Conservation (phyloP, 2,113 vertebrate genomes). For the Neotoma lepida region DNA sequence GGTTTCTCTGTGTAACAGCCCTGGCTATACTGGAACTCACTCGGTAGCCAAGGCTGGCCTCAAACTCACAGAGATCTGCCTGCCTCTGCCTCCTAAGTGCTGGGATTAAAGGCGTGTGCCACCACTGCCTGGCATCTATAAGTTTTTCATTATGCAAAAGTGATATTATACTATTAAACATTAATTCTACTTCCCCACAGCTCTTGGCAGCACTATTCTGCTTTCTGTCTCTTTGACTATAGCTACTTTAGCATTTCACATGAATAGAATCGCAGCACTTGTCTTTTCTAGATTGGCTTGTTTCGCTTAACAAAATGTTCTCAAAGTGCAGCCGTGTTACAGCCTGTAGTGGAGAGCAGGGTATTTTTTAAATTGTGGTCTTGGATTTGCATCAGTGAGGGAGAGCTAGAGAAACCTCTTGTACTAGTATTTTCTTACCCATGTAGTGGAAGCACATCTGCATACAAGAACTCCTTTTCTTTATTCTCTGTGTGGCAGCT, state of each 20-base stretch:
- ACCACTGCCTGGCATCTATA: neutral
- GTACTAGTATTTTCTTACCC: neutral
- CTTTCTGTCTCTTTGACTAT: conserved; percentile 28
- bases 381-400: conserved; percentile 16
- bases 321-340: neutral
- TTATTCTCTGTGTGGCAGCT: conserved; percentile 1
- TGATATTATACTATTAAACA: conserved; percentile 32
- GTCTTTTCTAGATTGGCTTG: conserved; percentile 16
- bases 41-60: neutral
- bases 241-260: neutral
- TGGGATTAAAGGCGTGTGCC: neutral
- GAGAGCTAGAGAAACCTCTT: neutral
- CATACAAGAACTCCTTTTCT: conserved; percentile 14
- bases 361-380: conserved; percentile 13
- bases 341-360: neutral
- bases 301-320: conserved; percentile 40
- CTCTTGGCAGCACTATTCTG: conserved; percentile 33
- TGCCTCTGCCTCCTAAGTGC: neutral
- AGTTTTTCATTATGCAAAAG: conserved; percentile 9
- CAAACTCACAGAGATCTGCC: neutral
- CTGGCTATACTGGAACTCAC: neutral
- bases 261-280: neutral
- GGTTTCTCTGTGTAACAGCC: neutral
- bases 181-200: neutral
- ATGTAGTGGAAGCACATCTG: neutral